A percentile compares a stretch with the other conserved stretches of the same genome.
phyloP scores from a whole-genome alignment of 2,113 vertebrate genomes.

The Orientallactaga bullata region DNA sequence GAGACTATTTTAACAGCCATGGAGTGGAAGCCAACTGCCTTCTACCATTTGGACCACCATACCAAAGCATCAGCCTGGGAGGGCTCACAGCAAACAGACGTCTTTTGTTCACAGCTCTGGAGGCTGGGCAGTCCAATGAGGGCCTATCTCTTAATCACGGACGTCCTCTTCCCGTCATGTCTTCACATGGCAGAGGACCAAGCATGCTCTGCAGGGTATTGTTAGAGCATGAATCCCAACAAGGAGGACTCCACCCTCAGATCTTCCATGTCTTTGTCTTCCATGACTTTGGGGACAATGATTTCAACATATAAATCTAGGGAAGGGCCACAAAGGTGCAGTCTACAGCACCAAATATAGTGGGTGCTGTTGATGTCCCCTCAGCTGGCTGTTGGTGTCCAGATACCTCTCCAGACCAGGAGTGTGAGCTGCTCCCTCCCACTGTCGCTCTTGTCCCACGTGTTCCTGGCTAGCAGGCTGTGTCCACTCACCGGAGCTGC shows the following conservation, averaged over 20 bases:
- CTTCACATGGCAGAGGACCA: not conserved
- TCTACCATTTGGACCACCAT: not conserved
- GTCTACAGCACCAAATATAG: not conserved
- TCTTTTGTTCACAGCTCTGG: not conserved
- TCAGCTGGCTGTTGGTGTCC: not conserved
- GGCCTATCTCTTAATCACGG: not conserved
- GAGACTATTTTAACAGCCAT: not conserved
- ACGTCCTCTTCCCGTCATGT: rapidly evolving
- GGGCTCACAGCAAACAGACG: not conserved
- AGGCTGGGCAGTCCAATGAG: not conserved
- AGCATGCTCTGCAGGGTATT: not conserved
- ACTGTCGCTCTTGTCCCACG: not conserved
- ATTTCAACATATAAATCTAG: not conserved
- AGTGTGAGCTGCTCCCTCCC: not conserved
- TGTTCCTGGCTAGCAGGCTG: not conserved
- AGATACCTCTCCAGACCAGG: not conserved
- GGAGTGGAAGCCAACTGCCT: no score
- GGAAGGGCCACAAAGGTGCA: not conserved
- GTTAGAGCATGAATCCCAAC: not conserved
- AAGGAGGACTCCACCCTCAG: not conserved
- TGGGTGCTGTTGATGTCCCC: not conserved
- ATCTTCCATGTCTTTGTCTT: not conserved
- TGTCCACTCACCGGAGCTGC: not conserved
- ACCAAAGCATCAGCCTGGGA: rapidly evolving
- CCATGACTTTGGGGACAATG: not conserved